A percentile compares a stretch with the other conserved stretches of the same genome.
Evolutionary conservation across 2,888 invertebrate genomes (phyloP).

Genomic region (Caradrina clavipalpis): DNA sequence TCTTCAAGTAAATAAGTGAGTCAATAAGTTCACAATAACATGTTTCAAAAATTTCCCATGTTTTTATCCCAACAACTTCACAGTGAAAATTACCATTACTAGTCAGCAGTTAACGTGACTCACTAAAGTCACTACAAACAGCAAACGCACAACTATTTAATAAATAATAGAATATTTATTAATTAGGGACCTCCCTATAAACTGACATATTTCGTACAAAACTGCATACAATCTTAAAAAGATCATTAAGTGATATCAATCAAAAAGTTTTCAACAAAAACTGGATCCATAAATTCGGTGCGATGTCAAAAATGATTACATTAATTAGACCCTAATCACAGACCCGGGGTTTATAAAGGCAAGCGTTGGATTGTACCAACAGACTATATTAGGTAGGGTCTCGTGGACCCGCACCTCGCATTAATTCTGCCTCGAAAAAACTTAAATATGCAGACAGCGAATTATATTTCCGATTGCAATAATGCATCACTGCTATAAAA

Average conservation of each 20-base stretch:
- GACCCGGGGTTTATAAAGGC: constrained; percentile 51
- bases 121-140: constrained; percentile 23
- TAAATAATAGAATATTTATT: neutral
- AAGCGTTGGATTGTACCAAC: constrained; percentile 46
- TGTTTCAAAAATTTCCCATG: constrained; percentile 11
- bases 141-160: neutral
- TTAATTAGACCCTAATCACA: constrained; percentile 73
- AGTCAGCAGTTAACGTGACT: constrained; percentile 16
- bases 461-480: constrained; percentile 41
- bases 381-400: constrained; percentile 63
- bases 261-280: constrained; percentile 54
- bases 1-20: constrained; percentile 35
- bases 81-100: constrained; percentile 31
- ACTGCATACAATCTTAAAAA: constrained; percentile 29
- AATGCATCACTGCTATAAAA: constrained; percentile 9
- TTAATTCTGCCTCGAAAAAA: constrained; percentile 55
- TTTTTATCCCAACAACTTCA: constrained; percentile 37
- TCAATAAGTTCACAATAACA: constrained; percentile 25
- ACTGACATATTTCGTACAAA: constrained; percentile 5
- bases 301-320: constrained; percentile 63
- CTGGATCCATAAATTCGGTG: constrained; percentile 54
- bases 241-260: constrained; percentile 37
- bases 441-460: constrained; percentile 29
- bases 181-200: neutral
- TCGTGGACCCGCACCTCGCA: constrained; percentile 42